These are phyloP conservation scores for Mormyrops boulengeri DNA, from an alignment of 2,797 vertebrate genomes.

Conservation along the genomic window DNA sequence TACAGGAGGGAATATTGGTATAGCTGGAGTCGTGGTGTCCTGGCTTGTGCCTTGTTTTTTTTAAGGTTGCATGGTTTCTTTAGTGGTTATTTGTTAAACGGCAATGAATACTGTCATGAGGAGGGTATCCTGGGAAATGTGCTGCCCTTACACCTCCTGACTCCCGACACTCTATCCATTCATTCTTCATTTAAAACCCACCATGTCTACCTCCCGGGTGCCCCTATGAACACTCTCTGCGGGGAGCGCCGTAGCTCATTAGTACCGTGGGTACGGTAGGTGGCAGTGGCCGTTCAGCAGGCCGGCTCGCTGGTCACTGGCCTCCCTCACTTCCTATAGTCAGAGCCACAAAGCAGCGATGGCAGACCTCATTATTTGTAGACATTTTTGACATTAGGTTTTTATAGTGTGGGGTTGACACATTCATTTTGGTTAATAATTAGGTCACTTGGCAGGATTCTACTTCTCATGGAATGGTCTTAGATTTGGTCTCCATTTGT, in stretches of 20 bases:
- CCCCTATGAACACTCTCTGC: not conserved
- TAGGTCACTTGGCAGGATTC: not conserved
- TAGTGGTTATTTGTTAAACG: not conserved
- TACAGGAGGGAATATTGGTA: not conserved
- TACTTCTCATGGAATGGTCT: not conserved
- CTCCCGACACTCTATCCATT: not conserved
- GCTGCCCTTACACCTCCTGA: not conserved
- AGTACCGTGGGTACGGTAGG: not conserved
- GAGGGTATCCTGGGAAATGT: not conserved
- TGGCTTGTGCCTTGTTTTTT: not conserved
- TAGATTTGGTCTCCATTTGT: not conserved
- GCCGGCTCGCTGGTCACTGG: not conserved
- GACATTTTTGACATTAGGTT: not conserved
- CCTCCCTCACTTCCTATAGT: constrained; percentile 25
- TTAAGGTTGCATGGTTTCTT: not conserved
- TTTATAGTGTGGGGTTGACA: not conserved
- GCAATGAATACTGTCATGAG: not conserved
- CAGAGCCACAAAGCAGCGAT: constrained; percentile 43
- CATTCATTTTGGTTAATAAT: not conserved
- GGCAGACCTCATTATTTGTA: not conserved
- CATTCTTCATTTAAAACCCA: constrained; percentile 6
- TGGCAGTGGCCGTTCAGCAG: not conserved
- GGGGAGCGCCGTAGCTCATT: not conserved
- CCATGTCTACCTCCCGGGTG: not conserved
- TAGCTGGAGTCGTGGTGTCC: not conserved